Evolutionary conservation across 2,797 vertebrate genomes (phyloP).

Genomic region (Allobates femoralis): DNA sequence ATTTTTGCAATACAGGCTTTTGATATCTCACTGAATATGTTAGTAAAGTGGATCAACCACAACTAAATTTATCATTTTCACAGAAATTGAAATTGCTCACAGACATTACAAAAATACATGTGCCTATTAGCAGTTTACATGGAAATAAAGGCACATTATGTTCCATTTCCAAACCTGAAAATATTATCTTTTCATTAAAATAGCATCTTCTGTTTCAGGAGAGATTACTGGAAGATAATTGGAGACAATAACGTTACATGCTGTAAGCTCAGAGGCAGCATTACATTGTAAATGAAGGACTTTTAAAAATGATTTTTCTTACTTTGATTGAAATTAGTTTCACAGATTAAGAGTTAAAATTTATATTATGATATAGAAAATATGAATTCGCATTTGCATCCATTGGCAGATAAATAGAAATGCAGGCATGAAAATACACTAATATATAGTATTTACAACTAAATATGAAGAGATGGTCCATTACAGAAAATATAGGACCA

Average conservation of each 20-base stretch:
- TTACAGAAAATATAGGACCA: too few species aligned
- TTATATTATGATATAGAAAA: conserved; percentile 69
- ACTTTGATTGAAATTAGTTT: conserved; percentile 71
- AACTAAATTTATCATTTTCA: conserved; percentile 39
- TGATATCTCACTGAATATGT: conserved; percentile 40
- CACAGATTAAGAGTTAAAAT: conserved; percentile 72
- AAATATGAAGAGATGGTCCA: neutral
- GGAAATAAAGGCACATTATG: conserved; percentile 60
- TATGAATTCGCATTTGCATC: neutral
- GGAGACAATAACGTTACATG: conserved; percentile 45
- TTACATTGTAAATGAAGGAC: conserved; percentile 49
- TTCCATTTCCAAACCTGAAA: conserved; percentile 52
- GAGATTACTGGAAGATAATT: conserved; percentile 56
- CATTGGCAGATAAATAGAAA: neutral
- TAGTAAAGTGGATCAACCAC: conserved; percentile 41
- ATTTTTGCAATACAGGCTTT: conserved; percentile 11
- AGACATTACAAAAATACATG: conserved; percentile 50
- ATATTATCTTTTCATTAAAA: conserved; percentile 63
- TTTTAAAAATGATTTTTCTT: conserved; percentile 65
- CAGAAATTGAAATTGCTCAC: conserved; percentile 28
- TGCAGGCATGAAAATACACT: too few species aligned
- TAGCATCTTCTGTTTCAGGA: conserved; percentile 45
- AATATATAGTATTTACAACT: neutral
- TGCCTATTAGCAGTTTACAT: conserved; percentile 55
- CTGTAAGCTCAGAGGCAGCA: conserved; percentile 30